Conservation (phyloP, 1,140 invertebrate genomes). For the Lepidurus arcticus region DNA sequence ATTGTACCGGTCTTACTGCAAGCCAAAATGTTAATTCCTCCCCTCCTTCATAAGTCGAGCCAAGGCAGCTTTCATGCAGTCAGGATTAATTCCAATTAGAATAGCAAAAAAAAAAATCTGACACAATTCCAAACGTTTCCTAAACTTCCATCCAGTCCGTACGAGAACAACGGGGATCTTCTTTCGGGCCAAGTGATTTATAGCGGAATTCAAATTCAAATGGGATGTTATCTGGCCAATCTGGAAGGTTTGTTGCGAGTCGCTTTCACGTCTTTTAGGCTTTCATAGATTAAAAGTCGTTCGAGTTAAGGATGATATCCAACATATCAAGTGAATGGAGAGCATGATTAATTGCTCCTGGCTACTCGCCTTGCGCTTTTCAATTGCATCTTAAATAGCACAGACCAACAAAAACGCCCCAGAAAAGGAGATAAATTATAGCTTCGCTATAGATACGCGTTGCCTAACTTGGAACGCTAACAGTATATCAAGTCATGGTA, state of each 20-base stretch:
- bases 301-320: background rate
- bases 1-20: background rate
- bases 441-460: background rate
- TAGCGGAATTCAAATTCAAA: background rate
- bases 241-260: background rate
- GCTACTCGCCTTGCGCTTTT: slow-evolving; percentile 6
- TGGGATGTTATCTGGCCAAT: background rate
- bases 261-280: background rate
- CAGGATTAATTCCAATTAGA: background rate
- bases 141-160: background rate
- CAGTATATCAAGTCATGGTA: background rate
- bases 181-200: background rate
- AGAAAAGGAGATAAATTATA: background rate
- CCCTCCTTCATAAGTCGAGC: background rate
- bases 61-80: background rate
- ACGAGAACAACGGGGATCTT: background rate
- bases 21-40: background rate
- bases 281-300: slow-evolving; percentile 10
- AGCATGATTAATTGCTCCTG: background rate
- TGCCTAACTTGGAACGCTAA: background rate
- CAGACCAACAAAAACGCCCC: background rate
- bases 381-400: slow-evolving; percentile 14
- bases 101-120: background rate
- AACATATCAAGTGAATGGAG: background rate
- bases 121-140: background rate